Conservation (phyloP, 2,797 vertebrate species). For the Coregonus ussuriensis region DNA sequence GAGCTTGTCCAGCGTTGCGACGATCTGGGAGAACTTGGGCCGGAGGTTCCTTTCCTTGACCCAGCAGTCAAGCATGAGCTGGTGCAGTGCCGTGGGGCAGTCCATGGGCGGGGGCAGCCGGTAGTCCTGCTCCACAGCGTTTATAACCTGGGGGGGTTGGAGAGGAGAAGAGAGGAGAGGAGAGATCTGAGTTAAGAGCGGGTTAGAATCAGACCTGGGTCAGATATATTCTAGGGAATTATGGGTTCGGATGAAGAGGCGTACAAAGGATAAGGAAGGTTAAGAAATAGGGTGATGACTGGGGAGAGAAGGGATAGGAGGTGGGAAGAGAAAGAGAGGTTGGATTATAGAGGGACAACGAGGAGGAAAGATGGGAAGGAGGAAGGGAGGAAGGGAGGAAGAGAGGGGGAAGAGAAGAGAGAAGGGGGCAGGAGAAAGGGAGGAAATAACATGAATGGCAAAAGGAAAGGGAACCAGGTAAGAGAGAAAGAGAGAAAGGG, state of each 20-base stretch:
- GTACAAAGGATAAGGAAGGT: too few species aligned
- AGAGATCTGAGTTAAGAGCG: constrained; percentile 11
- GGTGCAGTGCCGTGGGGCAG: constrained; percentile 95
- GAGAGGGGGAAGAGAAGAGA: too few species aligned
- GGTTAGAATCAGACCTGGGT: constrained; percentile 10
- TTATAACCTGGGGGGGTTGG: constrained; percentile 86
- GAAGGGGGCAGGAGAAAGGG: constrained; percentile 3
- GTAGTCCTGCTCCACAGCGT: constrained; percentile 97
- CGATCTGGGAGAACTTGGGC: constrained; percentile 97
- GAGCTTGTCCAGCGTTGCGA: constrained; percentile 96
- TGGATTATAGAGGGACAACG: background rate
- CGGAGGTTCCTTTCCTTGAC: constrained; percentile 95
- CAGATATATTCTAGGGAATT: background rate
- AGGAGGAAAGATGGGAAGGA: too few species aligned
- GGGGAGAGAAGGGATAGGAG: background rate
- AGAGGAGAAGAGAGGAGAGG: constrained; percentile 11
- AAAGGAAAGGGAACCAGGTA: too few species aligned
- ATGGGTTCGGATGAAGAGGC: background rate
- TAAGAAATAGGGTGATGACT: background rate
- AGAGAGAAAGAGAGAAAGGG: background rate
- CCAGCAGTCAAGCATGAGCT: constrained; percentile 99
- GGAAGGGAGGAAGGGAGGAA: too few species aligned
- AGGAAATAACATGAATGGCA: background rate
- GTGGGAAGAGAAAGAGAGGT: constrained; percentile 13
- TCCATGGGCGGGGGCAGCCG: constrained; percentile 98